Evolutionary conservation across 1,140 invertebrate genomes (phyloP).

Genomic region (Hydropsyche tenuis): DNA sequence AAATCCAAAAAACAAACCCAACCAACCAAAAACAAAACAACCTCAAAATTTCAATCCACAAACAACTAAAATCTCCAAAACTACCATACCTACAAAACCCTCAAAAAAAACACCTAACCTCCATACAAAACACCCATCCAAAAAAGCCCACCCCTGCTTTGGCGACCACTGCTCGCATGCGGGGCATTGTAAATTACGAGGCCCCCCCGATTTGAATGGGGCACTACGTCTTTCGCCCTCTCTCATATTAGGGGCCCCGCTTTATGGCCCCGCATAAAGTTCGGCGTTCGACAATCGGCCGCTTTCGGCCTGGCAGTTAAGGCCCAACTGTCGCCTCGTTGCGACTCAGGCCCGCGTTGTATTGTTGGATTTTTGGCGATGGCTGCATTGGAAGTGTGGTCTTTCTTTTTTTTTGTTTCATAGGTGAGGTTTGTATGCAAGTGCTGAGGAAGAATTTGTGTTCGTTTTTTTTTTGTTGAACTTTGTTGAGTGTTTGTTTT

Average conservation of each 20-base stretch:
- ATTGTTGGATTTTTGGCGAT: conserved; percentile 23
- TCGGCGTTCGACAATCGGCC: conserved; percentile 39
- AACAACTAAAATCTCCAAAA: too few relatives aligned
- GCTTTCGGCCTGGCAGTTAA: conserved; percentile 26
- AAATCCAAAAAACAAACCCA: too few relatives aligned
- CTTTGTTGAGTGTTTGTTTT: too few relatives aligned
- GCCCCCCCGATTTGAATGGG: conserved; percentile 29
- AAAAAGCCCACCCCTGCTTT: neutral
- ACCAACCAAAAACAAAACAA: too few relatives aligned
- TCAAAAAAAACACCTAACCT: neutral
- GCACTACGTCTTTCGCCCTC: conserved; percentile 21
- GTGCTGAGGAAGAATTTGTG: too few relatives aligned
- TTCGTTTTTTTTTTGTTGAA: too few relatives aligned
- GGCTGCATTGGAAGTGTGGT: too few relatives aligned
- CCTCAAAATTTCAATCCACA: too few relatives aligned
- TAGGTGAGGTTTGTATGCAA: too few relatives aligned
- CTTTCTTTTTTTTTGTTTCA: too few relatives aligned
- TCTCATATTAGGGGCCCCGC: conserved; percentile 30
- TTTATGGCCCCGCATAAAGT: conserved; percentile 40
- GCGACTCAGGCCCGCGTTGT: conserved; percentile 37
- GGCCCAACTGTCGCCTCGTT: conserved; percentile 39
- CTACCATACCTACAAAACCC: neutral
- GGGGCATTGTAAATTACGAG: conserved; percentile 16
- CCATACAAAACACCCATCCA: neutral
- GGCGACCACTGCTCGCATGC: neutral